Base-by-base conservation (phyloP, 1,140 invertebrate species). In the Caenorhabditis briggsae region DNA sequence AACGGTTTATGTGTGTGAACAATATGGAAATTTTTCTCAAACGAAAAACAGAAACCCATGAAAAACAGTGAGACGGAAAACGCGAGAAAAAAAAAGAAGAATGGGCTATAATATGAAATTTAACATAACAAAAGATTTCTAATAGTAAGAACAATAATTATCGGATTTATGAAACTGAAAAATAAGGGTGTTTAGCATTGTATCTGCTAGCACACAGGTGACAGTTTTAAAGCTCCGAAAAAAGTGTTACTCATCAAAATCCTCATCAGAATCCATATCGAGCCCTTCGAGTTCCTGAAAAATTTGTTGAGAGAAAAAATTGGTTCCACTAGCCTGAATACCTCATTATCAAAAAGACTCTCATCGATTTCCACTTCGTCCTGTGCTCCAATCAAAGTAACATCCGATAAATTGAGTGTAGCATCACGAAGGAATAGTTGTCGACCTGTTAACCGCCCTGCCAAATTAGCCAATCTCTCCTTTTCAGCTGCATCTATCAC, bases 401-500 rank as follows among this genome's bases (percentile, higher is more conserved):
- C 82, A 89, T 90, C 90, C 20, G 90, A 90, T 2, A 90, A 82
- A 84, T 87, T 88, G 14, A 90, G 86, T 33, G 89, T 82, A 33
- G 86, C 82, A 58, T 90, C 90, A 56, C 83, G 65, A 41, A 90
- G 85, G 86, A 90, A 90, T 55, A 83, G 84, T 84, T 91, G 88
- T 65, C 84, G 18, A 20, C 90, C 90, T 12, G 90, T 90, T 12
- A 90, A 61, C 23, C 84, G 88, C 12, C 89, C 89, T 18, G 83
- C 90, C 18, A 90, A 50, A 20, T 82, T 56, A 25, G 90, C 89
- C 83, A 90, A 50, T 53, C 86, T 43, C 14, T 88, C 88, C 88
- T 90, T 87, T 84, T 87, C 86, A 12, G 59, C 86, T 16, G 87
- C 83, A n/a, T 86, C 84, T 61, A 95, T 95, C n/a, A 95, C 93